These are phyloP conservation scores for Therioaphis trifolii DNA, from an alignment of 2,888 invertebrate species.

Conservation along the genomic window DNA sequence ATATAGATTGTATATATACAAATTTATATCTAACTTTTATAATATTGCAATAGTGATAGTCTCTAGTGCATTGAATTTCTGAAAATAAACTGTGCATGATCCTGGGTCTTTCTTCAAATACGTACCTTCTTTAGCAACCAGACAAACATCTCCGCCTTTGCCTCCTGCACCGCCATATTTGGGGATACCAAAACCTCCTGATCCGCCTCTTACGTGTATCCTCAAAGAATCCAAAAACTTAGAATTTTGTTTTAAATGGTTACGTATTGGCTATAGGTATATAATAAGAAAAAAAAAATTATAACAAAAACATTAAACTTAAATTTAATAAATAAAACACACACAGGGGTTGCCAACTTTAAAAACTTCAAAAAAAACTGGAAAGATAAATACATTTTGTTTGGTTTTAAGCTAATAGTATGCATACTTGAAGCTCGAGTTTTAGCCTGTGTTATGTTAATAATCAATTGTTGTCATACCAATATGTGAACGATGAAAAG, in stretches of 20 bases:
- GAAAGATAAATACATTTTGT: too few relatives aligned
- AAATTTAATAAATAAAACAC: neutral
- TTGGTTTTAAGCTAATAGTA: too few relatives aligned
- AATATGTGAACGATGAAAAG: too few relatives aligned
- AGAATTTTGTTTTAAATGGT: slow-evolving; percentile 50
- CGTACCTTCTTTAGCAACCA: slow-evolving; percentile 75
- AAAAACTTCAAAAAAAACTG: too few relatives aligned
- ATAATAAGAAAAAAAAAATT: neutral
- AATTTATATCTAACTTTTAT: too few relatives aligned
- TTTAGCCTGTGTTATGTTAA: too few relatives aligned
- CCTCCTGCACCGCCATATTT: slow-evolving; percentile 92
- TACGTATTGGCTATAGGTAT: slow-evolving; percentile 1
- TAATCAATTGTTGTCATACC: too few relatives aligned
- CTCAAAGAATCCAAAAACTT: slow-evolving; percentile 83
- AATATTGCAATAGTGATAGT: too few relatives aligned
- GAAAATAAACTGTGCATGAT: neutral
- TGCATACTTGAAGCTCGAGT: too few relatives aligned
- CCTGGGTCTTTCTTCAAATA: neutral
- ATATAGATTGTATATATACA: too few relatives aligned
- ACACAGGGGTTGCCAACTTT: neutral
- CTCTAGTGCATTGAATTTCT: neutral
- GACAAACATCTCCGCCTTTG: slow-evolving; percentile 86
- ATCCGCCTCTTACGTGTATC: slow-evolving; percentile 83
- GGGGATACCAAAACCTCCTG: slow-evolving; percentile 82
- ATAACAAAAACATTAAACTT: neutral